Evolutionary conservation across 2,113 vertebrate species (phyloP).

Genomic region (Cyanistes caeruleus): DNA sequence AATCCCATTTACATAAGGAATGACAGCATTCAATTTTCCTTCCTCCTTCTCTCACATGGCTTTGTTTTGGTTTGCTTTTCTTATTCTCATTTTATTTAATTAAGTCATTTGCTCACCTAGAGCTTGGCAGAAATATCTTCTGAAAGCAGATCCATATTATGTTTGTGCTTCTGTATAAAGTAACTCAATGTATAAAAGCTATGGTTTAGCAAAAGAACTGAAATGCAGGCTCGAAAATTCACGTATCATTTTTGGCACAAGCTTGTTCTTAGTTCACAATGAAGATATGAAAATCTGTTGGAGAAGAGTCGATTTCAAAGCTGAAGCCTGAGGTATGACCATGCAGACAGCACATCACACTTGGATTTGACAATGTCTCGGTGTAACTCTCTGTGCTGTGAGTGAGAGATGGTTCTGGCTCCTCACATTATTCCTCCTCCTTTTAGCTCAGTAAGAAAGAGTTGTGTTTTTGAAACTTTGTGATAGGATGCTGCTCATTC

Average conservation of each 20-base stretch:
- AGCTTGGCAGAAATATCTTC: neutral
- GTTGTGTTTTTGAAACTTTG: slow-evolving; percentile 5
- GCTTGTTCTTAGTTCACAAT: neutral
- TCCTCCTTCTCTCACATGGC: neutral
- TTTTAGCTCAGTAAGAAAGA: slow-evolving; percentile 20
- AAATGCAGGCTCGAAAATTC: neutral
- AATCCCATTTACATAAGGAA: neutral
- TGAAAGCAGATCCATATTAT: neutral
- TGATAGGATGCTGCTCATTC: slow-evolving; percentile 36
- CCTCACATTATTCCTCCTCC: neutral
- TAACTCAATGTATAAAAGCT: neutral
- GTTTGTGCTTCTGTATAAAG: neutral
- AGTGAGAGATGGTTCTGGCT: slow-evolving; percentile 24
- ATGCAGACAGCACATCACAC: neutral
- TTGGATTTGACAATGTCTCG: neutral
- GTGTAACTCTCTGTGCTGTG: neutral
- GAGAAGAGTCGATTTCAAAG: neutral
- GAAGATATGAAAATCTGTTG: neutral
- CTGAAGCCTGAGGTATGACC: neutral
- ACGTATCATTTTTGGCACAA: neutral
- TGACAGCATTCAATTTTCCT: neutral
- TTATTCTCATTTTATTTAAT: neutral
- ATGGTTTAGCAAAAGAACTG: neutral
- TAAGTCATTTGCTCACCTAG: slow-evolving; percentile 2
- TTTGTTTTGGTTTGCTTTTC: neutral